A percentile compares a stretch with the other conserved stretches of the same genome.
Evolutionary conservation across 2,113 vertebrate species (phyloP).

Genomic region (Nibea coibor): DNA sequence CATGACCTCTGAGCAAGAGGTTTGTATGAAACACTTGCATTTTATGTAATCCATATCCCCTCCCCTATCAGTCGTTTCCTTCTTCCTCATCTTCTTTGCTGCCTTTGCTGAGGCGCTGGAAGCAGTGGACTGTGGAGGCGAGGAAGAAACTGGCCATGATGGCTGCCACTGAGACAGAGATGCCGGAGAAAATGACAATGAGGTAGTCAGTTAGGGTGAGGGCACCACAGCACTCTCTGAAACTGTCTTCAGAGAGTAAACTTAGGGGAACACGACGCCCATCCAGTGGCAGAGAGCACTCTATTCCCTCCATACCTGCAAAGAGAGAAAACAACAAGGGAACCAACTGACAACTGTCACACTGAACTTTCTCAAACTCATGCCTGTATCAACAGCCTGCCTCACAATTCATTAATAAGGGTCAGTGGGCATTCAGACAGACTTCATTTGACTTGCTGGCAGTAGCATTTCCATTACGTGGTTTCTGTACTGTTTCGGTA

Average conservation of each 20-base stretch:
- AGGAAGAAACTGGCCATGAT: slow-evolving; percentile 94
- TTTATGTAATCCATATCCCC: background rate
- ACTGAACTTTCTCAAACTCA: background rate
- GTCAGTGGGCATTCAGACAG: background rate
- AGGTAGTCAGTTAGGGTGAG: slow-evolving; percentile 91
- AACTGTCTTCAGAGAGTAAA: slow-evolving; percentile 91
- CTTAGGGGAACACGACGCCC: slow-evolving; percentile 87
- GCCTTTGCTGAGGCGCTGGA: slow-evolving; percentile 89
- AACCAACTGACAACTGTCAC: background rate
- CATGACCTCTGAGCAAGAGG: background rate
- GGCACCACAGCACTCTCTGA: slow-evolving; percentile 89
- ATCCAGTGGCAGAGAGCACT: slow-evolving; percentile 89
- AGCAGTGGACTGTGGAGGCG: slow-evolving; percentile 92
- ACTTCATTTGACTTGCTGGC: no score
- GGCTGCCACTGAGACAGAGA: slow-evolving; percentile 90
- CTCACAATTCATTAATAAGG: background rate
- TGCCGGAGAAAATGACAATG: slow-evolving; percentile 95
- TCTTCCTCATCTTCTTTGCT: slow-evolving; percentile 90
- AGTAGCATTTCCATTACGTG: no score
- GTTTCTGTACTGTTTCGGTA: no score
- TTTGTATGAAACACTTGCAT: background rate
- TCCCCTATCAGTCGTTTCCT: slow-evolving; percentile 84
- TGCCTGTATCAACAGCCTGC: background rate
- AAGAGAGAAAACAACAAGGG: background rate
- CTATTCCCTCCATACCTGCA: slow-evolving; percentile 89